Evolutionary conservation across 2,888 invertebrate genomes (phyloP).

Genomic region (Aproaerema taeniolella): DNA sequence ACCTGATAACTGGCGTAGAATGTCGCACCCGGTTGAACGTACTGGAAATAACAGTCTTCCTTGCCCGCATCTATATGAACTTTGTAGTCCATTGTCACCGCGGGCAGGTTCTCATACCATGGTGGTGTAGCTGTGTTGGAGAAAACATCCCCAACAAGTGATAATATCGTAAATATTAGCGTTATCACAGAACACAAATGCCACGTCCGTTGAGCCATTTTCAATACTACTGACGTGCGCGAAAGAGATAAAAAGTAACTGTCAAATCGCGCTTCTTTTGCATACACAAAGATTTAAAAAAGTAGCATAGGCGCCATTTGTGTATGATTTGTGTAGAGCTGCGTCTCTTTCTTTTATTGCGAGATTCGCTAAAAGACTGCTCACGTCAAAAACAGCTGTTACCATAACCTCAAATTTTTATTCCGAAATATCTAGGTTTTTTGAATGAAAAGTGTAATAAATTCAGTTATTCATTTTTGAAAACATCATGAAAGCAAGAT

Average conservation of each 20-base stretch:
- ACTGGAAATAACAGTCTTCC: constrained; percentile 97
- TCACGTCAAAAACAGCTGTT: constrained; percentile 5
- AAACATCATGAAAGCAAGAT: constrained; percentile 79
- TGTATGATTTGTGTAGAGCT: no score
- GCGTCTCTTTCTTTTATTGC: no score
- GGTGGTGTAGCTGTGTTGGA: constrained; percentile 81
- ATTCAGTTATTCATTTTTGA: background rate
- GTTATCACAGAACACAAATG: constrained; percentile 65
- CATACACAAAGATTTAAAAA: no score
- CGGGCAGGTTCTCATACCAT: constrained; percentile 92
- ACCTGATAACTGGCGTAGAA: constrained; percentile 97
- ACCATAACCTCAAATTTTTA: constrained; percentile 4
- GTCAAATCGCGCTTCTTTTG: no score
- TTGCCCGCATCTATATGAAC: constrained; percentile 95
- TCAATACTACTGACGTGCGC: constrained; percentile 17
- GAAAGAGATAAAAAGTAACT: constrained; percentile 13
- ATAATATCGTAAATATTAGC: constrained; percentile 69
- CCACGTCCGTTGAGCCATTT: constrained; percentile 74
- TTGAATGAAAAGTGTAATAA: constrained; percentile 1
- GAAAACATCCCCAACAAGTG: constrained; percentile 65
- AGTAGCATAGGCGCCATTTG: no score
- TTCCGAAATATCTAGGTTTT: background rate
- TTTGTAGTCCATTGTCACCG: constrained; percentile 97
- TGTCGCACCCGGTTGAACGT: constrained; percentile 93
- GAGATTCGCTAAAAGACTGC: no score